Percentiles rank a stretch among this genome's conserved stretches.
Evolutionary conservation across 2,797 vertebrate genomes (phyloP).

Genomic region (Sebastes miniatus): DNA sequence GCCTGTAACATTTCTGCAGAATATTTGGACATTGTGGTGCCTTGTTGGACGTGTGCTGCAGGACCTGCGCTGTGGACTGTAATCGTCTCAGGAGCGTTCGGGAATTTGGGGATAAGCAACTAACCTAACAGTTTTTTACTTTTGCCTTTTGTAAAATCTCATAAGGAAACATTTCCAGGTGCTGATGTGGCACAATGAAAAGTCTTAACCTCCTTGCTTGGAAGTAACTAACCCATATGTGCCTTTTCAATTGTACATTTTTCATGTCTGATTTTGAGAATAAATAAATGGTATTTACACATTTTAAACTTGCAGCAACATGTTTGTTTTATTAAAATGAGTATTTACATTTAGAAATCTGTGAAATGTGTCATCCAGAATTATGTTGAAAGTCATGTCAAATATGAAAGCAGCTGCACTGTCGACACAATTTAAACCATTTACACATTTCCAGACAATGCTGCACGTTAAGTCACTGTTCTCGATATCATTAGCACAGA

Average conservation of each 20-base stretch:
- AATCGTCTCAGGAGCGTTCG: slow-evolving; percentile 55
- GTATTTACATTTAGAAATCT: not conserved
- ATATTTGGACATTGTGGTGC: slow-evolving; percentile 35
- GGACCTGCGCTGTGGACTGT: slow-evolving; percentile 55
- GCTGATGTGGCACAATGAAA: slow-evolving; percentile 21
- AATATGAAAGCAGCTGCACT: not conserved
- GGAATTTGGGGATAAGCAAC: slow-evolving; percentile 42
- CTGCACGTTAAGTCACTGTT: not conserved
- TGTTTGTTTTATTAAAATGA: slow-evolving; percentile 40
- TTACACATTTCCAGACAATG: not conserved
- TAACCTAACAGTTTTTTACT: slow-evolving; percentile 36
- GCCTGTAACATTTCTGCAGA: slow-evolving; percentile 30
- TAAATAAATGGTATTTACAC: slow-evolving; percentile 51
- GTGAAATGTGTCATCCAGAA: not conserved
- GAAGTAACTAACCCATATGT: slow-evolving; percentile 39
- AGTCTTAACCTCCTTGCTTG: slow-evolving; percentile 43
- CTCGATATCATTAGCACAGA: not conserved
- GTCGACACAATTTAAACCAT: not conserved
- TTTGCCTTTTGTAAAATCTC: slow-evolving; percentile 35
- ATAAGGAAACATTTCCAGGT: slow-evolving; percentile 36
- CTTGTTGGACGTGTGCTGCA: slow-evolving; percentile 25
- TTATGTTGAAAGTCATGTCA: not conserved
- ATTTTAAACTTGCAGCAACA: slow-evolving; percentile 26
- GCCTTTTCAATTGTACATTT: slow-evolving; percentile 67
- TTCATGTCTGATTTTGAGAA: slow-evolving; percentile 39